These are phyloP conservation scores for Tylochromis polylepis DNA, from an alignment of 2,113 vertebrate species.

Conservation along the genomic window DNA sequence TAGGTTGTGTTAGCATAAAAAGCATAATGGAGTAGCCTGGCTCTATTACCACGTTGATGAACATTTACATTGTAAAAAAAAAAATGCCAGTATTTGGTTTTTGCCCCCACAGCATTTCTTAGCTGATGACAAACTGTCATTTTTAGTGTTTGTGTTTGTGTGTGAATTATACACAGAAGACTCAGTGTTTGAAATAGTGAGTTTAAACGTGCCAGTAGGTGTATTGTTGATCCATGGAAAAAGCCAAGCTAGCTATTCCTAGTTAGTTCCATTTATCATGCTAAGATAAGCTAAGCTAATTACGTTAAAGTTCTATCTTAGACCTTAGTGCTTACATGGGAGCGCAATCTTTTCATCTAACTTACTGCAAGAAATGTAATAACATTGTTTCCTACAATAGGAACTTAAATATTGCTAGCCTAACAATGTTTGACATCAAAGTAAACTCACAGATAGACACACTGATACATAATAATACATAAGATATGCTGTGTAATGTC, in stretches of 20 bases:
- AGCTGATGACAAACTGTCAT: background rate
- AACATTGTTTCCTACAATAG: background rate
- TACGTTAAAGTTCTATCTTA: background rate
- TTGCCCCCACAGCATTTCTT: background rate
- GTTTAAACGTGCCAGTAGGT: background rate
- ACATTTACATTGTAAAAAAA: background rate
- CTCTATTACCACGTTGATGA: background rate
- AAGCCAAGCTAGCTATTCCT: background rate
- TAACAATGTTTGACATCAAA: background rate
- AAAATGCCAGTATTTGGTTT: background rate
- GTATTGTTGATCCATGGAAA: background rate
- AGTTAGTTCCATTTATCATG: background rate
- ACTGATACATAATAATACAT: accelerated
- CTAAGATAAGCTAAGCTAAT: background rate
- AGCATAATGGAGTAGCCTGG: background rate
- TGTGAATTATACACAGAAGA: background rate
- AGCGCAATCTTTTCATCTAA: background rate
- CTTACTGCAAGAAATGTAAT: background rate
- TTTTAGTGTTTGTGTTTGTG: background rate
- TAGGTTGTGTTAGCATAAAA: background rate
- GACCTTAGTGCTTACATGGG: background rate
- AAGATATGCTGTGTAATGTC: background rate
- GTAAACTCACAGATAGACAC: background rate
- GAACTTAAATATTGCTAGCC: background rate
- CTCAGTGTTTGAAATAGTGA: background rate